Base-by-base conservation (phyloP, 2,113 vertebrate genomes). In the Pheucticus melanocephalus region DNA sequence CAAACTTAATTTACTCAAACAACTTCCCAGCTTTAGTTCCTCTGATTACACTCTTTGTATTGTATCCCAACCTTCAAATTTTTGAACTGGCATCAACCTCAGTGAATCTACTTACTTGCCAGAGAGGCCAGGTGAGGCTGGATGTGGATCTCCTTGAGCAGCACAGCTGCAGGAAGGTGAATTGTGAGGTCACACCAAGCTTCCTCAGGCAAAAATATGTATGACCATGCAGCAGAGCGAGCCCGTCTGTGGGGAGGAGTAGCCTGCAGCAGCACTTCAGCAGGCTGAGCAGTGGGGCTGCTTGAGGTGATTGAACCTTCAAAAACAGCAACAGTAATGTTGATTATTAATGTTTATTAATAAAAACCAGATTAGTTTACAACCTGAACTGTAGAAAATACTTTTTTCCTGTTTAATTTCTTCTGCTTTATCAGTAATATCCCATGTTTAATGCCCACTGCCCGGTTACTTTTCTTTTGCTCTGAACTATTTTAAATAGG, bases 151-250 rank as follows among this genome's bases (percentile, higher is more conserved):
- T 99, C 99, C 79, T 99, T 99, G 22, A 99, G 98, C 78, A 99
- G 97, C 66, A 99, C 99, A 1, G 99, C 99, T 10, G 99, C 99
- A 1, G 99, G 99, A 23, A 99, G 99, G 94, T 99, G 99, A 95
- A 99, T 99, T 1, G 99, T 99, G 64, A 99, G 99, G 96, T 99
- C 99, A 22, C 99, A 99, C 99, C 99, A 99, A n/a, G 99, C 99
- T 95, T 99, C 99, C 95, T 99, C 99, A 0, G 99, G 99, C 57
- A 99, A 92, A 95, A 99, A 99, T 94, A 99, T 99, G 78, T 99
- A 99, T 1, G 99, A 99, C 99, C 99, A 99, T 0, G 99, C 99
- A 2, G 99, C 99, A 33, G 99, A 99, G 5, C 99, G 98, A 14
- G 99, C 99, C 35, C 99, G 97, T 20, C 99, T 98, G 75, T 99